These are phyloP conservation scores for Protobothrops mucrosquamatus DNA, from an alignment of 2,113 vertebrate species.

Conservation along the genomic window DNA sequence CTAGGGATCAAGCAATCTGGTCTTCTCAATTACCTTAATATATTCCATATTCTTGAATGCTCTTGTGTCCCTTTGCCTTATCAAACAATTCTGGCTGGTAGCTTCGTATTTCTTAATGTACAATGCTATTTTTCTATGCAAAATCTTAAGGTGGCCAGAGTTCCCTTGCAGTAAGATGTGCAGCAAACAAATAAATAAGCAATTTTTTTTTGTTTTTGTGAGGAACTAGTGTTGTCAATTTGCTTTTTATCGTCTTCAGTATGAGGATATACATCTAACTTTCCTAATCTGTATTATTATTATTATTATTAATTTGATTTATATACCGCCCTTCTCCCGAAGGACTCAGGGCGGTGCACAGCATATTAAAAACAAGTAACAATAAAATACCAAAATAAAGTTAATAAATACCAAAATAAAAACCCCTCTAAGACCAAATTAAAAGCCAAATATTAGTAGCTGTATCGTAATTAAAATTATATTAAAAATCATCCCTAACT, in stretches of 20 bases:
- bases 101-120: not conserved
- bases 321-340: no score
- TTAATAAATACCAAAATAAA: no score
- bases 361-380: no score
- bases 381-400: no score
- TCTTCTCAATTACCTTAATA: not conserved
- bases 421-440: no score
- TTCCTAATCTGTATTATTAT: not conserved
- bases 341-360: no score
- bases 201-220: not conserved
- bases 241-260: not conserved
- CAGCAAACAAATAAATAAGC: not conserved
- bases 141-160: not conserved
- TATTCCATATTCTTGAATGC: not conserved
- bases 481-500: no score
- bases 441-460: no score
- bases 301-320: no score
- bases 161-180: not conserved
- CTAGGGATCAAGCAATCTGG: not conserved
- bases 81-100: not conserved
- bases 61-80: not conserved
- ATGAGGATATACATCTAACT: not conserved
- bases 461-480: no score
- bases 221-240: not conserved
- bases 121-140: not conserved